Evolutionary conservation across 2,797 vertebrate genomes (phyloP).

Genomic region (Lemur catta): DNA sequence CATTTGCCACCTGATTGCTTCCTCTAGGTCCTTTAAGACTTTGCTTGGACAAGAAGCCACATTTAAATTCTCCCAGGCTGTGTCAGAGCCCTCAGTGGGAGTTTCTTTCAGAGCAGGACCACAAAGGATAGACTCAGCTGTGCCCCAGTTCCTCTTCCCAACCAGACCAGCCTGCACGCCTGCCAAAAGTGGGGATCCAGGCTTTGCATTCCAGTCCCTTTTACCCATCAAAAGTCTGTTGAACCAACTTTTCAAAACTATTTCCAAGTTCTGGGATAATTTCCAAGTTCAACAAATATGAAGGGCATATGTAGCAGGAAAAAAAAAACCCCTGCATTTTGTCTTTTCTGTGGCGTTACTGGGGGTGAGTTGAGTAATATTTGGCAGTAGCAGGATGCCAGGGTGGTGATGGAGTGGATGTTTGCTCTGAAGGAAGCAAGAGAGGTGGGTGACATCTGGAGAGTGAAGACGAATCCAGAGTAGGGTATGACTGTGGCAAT

Average conservation of each 20-base stretch:
- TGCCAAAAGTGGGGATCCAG: not conserved
- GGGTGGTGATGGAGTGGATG: not conserved
- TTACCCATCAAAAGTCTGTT: not conserved
- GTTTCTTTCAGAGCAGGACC: not conserved
- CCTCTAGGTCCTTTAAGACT: not conserved
- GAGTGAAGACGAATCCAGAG: not conserved
- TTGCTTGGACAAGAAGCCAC: not conserved
- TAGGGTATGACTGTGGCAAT: not conserved
- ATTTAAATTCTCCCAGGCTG: not conserved
- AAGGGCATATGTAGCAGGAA: not conserved
- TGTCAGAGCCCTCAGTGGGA: not conserved
- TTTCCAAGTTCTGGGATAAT: constrained; percentile 26
- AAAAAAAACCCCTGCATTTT: not conserved
- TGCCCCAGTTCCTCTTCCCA: not conserved
- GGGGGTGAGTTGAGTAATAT: not conserved
- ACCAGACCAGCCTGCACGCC: fast-evolving
- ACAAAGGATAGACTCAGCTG: fast-evolving
- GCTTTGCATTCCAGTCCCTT: not conserved
- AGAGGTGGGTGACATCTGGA: not conserved
- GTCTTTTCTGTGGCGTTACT: not conserved
- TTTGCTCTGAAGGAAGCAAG: not conserved
- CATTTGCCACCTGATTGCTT: not conserved
- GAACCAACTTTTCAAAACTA: not conserved
- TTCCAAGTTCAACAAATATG: not conserved
- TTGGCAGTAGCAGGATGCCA: not conserved